A percentile compares a stretch with the other conserved stretches of the same genome.
Evolutionary conservation across 2,888 invertebrate genomes (phyloP).

Genomic region (Tanytarsus gracilentus): DNA sequence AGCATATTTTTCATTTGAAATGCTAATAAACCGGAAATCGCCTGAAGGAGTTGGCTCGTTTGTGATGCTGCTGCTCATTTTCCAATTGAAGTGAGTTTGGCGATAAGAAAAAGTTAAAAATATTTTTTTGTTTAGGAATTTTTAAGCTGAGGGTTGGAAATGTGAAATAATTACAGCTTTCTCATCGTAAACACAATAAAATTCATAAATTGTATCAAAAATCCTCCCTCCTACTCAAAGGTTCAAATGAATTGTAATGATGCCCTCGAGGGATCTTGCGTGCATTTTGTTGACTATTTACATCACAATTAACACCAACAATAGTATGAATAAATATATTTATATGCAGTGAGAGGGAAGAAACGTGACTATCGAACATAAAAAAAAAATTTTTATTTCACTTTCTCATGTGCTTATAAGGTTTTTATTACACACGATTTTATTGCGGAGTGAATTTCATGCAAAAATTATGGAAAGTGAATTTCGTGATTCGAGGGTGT

Average conservation of each 20-base stretch:
- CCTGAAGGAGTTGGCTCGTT: neutral
- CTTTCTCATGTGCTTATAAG: too few relatives aligned
- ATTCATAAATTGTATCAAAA: too few relatives aligned
- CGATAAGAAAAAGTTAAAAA: neutral
- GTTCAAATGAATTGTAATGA: constrained; percentile 14
- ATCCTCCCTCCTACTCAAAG: too few relatives aligned
- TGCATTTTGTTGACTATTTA: constrained; percentile 13
- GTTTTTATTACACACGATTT: too few relatives aligned
- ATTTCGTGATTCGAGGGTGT: too few relatives aligned
- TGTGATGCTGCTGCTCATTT: neutral
- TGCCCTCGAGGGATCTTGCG: constrained; percentile 15
- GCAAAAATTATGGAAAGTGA: too few relatives aligned
- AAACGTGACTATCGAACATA: neutral
- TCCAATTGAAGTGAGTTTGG: neutral
- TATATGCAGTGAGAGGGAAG: neutral
- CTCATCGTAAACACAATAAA: too few relatives aligned
- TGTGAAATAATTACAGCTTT: too few relatives aligned
- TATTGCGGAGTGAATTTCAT: too few relatives aligned
- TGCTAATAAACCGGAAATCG: constrained; percentile 13
- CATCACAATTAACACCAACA: constrained; percentile 23
- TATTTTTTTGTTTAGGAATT: too few relatives aligned
- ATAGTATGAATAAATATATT: neutral
- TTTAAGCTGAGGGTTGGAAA: too few relatives aligned
- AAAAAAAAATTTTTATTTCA: too few relatives aligned
- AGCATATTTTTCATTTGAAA: neutral